Percentiles rank a stretch among this genome's conserved stretches.
Conservation (phyloP, 2,113 vertebrate species). For the Phaethon lepturus region DNA sequence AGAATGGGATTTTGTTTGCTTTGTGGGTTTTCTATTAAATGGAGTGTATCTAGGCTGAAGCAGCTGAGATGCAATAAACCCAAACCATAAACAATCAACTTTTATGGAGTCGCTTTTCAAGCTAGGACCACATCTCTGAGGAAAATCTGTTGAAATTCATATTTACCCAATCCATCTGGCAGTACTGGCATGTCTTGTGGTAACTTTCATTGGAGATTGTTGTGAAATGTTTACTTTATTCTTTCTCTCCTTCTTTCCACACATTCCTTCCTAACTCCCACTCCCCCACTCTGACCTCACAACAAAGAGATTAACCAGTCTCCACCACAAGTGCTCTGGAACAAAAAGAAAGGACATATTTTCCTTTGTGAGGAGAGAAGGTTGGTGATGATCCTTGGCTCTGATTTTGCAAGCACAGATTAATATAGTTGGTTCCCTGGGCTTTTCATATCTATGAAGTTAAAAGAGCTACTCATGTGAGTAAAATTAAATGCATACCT, state of each 20-base stretch:
- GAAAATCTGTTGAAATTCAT: constrained; percentile 1
- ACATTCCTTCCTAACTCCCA: background rate
- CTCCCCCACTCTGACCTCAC: background rate
- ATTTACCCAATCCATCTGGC: constrained; percentile 17
- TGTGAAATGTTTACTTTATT: constrained; percentile 29
- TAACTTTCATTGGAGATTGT: background rate
- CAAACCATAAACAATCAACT: background rate
- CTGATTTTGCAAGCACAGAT: background rate
- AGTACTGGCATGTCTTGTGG: background rate
- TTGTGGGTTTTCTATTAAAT: background rate
- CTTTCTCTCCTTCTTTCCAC: background rate
- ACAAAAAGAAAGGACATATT: background rate
- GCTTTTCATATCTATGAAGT: background rate
- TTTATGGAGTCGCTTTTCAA: background rate
- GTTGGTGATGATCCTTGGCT: background rate
- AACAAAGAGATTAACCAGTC: background rate
- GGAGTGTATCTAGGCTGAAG: background rate
- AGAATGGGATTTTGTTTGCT: background rate
- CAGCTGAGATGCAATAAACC: background rate
- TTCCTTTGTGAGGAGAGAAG: background rate
- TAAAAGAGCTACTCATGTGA: background rate
- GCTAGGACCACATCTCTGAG: background rate
- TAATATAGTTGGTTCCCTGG: background rate
- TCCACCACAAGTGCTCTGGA: background rate
- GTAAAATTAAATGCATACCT: background rate